Base-by-base conservation (phyloP, 2,113 vertebrate species). In the Cottus gobio region DNA sequence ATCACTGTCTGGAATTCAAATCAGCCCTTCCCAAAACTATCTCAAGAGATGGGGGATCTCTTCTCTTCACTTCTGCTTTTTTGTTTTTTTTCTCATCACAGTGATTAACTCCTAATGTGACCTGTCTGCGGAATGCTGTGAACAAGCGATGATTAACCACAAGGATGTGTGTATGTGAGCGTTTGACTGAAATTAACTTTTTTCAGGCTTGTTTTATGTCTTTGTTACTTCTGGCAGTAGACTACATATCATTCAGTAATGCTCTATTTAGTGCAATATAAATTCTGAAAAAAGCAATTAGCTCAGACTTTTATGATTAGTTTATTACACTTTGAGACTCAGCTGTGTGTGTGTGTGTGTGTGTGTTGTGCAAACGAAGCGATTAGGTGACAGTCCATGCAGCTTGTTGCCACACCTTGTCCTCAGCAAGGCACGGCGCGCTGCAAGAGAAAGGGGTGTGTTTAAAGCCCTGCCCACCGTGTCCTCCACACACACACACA, bases 391-490 rank as follows among this genome's bases (percentile, higher is more conserved):
- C 80, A 75, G 79, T 75, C 44, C 79, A 48, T 58, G 62, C 73
- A 82, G 52, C 52, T 26, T 13, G 87, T 87, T 60, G 50, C 86
- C 90, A 93, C 93, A 94, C 94, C 93, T 92, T 72, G 26, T 64
- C 80, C 56, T 80, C 52, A 20, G 70, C 7, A 15, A 72, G 80
- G 75, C 58, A 71, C 71, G 57, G 85, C 79, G 28, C 44, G 26
- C 80, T 65, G 83, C 24, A 77, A 79, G 67, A 88, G 90, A 91
- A 87, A 92, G 89, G 83, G 90, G 92, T 58, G 91, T 89, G 89
- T 85, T 64, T 20, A 54, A 42, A 73, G 84, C 82, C 88, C 91
- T 77, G 42, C 88, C 91, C 77, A 82, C 80, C 37, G 52, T 89
- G 90, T 86, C 90, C 79, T 91, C 65, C 39, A 13, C 42, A 13